Percentiles rank a stretch among this genome's conserved stretches.
Evolutionary conservation across 2,888 invertebrate species (phyloP).

Genomic region (Galeopsomyia nigrocyanea): DNA sequence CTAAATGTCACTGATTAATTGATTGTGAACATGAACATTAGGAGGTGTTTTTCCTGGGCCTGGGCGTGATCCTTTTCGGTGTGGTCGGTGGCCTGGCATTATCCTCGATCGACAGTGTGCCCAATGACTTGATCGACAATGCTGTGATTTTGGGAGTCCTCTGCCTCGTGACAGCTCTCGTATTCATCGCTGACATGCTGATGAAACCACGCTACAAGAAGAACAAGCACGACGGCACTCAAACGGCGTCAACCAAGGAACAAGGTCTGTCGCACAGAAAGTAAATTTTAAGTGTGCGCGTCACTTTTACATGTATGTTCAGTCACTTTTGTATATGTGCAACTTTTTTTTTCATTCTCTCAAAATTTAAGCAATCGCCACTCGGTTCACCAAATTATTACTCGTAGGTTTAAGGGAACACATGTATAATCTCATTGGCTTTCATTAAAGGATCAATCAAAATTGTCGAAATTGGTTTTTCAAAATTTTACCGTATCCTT

Average conservation of each 20-base stretch:
- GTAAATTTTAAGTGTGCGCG: slow-evolving; percentile 12
- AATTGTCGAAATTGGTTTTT: slow-evolving; percentile 32
- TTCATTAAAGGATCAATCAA: slow-evolving; percentile 38
- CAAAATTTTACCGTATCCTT: slow-evolving; percentile 25
- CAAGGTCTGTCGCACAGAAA: slow-evolving; percentile 55
- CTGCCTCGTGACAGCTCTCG: slow-evolving; percentile 76
- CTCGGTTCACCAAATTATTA: too few relatives aligned
- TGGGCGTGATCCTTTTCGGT: slow-evolving; percentile 79
- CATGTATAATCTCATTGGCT: neutral
- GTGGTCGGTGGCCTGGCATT: slow-evolving; percentile 79
- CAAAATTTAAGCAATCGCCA: too few relatives aligned
- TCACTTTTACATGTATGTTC: neutral
- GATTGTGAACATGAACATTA: slow-evolving; percentile 54
- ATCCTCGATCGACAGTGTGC: slow-evolving; percentile 80
- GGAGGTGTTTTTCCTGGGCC: slow-evolving; percentile 78
- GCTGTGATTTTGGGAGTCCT: slow-evolving; percentile 79
- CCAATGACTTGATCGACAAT: slow-evolving; percentile 77
- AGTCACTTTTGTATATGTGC: neutral
- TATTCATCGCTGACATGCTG: slow-evolving; percentile 78
- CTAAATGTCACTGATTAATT: too few relatives aligned
- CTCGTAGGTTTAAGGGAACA: too few relatives aligned
- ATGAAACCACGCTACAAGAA: slow-evolving; percentile 57
- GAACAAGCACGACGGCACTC: slow-evolving; percentile 56
- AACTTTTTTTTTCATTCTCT: neutral
- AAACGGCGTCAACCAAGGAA: slow-evolving; percentile 57